phyloP scores from a whole-genome alignment of 2,888 invertebrate genomes.

The Ectemnius continuus region DNA sequence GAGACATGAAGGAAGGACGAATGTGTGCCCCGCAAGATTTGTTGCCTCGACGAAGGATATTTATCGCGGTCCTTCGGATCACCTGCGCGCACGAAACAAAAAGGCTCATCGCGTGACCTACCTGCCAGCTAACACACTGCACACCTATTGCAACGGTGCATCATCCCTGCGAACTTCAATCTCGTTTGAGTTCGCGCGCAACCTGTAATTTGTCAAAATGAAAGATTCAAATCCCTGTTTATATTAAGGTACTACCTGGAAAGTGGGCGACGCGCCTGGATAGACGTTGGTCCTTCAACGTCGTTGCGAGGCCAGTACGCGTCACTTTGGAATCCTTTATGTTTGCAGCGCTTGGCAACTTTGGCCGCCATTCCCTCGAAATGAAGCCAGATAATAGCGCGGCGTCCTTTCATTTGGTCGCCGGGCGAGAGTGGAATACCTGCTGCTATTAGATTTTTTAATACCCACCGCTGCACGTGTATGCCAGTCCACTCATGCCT shows the following conservation, averaged over 20 bases:
- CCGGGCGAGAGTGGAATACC: not conserved
- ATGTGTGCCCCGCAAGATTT: conserved; percentile 44
- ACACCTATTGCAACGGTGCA: not conserved
- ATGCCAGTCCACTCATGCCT: not conserved
- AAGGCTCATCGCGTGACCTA: conserved; percentile 42
- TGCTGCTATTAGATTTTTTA: not conserved
- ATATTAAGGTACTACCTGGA: conserved; percentile 31
- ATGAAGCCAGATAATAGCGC: conserved; percentile 25
- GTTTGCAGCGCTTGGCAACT: conserved; percentile 13
- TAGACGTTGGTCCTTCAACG: conserved; percentile 25
- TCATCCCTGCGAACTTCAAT: conserved; percentile 31
- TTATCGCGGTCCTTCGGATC: conserved; percentile 47
- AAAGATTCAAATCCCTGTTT: conserved; percentile 43
- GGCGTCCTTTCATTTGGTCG: conserved; percentile 28
- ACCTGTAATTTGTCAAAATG: conserved; percentile 41
- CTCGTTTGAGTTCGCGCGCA: conserved; percentile 31
- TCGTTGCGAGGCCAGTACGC: not conserved
- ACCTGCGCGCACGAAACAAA: conserved; percentile 57
- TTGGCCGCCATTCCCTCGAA: conserved; percentile 26
- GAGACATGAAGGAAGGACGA: conserved; percentile 30
- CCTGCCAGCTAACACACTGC: conserved; percentile 20
- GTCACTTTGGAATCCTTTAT: conserved; percentile 22
- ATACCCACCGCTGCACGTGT: not conserved
- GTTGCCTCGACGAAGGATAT: conserved; percentile 45
- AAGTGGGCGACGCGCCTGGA: conserved; percentile 15